Evolutionary conservation across 2,797 vertebrate genomes (phyloP), one percentile per base, ranked within the genome.

Genomic region (Tiaroga cobitis): DNA sequence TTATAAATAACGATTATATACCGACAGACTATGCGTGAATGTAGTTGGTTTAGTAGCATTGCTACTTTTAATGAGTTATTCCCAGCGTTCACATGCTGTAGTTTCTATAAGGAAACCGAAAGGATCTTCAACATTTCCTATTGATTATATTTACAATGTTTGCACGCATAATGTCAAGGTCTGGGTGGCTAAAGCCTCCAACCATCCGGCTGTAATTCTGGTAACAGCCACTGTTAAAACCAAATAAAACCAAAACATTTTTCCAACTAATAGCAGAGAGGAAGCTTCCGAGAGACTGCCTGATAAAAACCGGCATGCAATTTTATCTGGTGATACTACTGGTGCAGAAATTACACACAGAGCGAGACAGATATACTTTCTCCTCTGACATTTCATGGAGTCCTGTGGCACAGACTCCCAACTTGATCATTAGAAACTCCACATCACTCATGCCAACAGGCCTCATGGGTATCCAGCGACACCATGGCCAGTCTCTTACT

Each of bases 401-500:
- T 91, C 86, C 80, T 83, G 82, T 67, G 69, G 21, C 0, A 13
- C 51, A 88, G 83, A 63, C 70, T 90, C 85, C 88, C 85, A 85
- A 89, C 88, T 56, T 18, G 65, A 92, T 92, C 88, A 92, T 93
- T 92, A 93, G 90, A 73, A 88, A 89, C 90, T 85, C 87, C 85
- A 79, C 86, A 85, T 88, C 74, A 77, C 70, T 86, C 21, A 85
- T 82, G 88, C 88, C 87, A 91, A 91, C 82, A 83, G n/a, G 59
- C 87, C 89, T 91, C 89, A 82, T 72, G 88, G 90, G 87, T 61
- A 61, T 6, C 11, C 79, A 41, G 85, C 85, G 80, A 81, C 80
- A 85, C 72, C 81, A 84, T 82, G 65, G 72, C 78, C 88, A 75
- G 29, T 65, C 67, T 73, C 61, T 29, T 80, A 37, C 75, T 90